phyloP scores from a whole-genome alignment of 2,113 vertebrate genomes.

The Toxotes chatareus region DNA sequence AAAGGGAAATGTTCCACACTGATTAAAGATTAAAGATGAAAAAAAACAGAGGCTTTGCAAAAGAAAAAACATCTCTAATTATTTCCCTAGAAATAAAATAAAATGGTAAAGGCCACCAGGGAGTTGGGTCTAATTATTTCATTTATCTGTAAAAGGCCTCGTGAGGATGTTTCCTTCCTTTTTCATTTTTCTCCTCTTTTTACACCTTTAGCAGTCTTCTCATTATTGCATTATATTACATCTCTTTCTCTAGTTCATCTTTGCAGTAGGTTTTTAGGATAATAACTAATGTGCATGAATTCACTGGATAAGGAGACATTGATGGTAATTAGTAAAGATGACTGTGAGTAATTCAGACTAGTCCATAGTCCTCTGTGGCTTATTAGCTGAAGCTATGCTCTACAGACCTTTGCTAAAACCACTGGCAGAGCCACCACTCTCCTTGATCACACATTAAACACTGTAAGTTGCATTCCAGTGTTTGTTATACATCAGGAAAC shows the following conservation, averaged over 20 bases:
- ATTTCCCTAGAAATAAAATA: constrained; percentile 84
- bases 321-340: constrained; percentile 64
- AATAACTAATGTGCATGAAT: constrained; percentile 38
- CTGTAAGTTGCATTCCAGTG: neutral
- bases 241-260: constrained; percentile 37
- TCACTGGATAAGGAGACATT: constrained; percentile 39
- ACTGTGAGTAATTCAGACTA: constrained; percentile 55
- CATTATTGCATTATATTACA: constrained; percentile 60
- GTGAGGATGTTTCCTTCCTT: constrained; percentile 75
- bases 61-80: constrained; percentile 77
- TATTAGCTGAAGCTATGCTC: constrained; percentile 50
- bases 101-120: constrained; percentile 79
- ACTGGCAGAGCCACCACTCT: constrained; percentile 10
- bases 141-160: constrained; percentile 85
- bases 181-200: constrained; percentile 66
- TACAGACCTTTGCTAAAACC: constrained; percentile 50
- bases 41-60: constrained; percentile 61
- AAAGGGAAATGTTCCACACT: constrained; percentile 80
- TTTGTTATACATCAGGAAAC: constrained; percentile 17
- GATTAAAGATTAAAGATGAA: constrained; percentile 85
- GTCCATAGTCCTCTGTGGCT: constrained; percentile 55
- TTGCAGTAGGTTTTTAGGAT: constrained; percentile 24
- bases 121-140: constrained; percentile 86
- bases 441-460: constrained; percentile 49
- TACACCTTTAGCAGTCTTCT: constrained; percentile 62